A percentile compares a stretch with the other conserved stretches of the same genome.
These are phyloP conservation scores for Brachyhypopomus gauderio DNA, from an alignment of 2,113 vertebrate genomes.

Conservation along the genomic window DNA sequence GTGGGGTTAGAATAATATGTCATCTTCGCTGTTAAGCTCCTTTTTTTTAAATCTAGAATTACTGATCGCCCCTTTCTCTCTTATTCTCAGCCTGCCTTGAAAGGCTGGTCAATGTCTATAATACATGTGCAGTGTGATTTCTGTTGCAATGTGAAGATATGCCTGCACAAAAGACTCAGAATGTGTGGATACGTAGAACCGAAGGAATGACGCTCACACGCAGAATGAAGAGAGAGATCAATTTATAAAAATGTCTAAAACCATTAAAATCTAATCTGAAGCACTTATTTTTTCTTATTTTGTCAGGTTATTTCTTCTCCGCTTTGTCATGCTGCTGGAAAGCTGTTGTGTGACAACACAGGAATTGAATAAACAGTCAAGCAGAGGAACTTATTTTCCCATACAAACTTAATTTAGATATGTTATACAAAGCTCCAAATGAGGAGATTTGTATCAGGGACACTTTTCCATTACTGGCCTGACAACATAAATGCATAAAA, in stretches of 20 bases:
- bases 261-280: background rate
- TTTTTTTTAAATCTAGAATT: too few species aligned
- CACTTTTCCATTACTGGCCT: background rate
- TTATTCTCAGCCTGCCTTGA: too few species aligned
- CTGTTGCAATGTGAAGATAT: too few species aligned
- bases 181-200: background rate
- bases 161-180: too few species aligned
- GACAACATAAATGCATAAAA: conserved; percentile 1
- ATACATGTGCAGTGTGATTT: too few species aligned
- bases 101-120: too few species aligned
- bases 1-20: background rate
- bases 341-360: background rate
- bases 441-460: conserved; percentile 1
- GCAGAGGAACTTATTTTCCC: background rate
- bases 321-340: background rate
- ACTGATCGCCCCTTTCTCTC: too few species aligned
- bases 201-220: background rate
- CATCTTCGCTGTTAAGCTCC: too few species aligned
- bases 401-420: background rate
- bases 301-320: background rate
- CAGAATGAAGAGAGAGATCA: background rate
- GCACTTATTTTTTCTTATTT: background rate
- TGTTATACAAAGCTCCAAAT: background rate
- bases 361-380: background rate
- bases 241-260: background rate